Conservation (phyloP, 2,797 vertebrate genomes). For the Acrossocheilus fasciatus region DNA sequence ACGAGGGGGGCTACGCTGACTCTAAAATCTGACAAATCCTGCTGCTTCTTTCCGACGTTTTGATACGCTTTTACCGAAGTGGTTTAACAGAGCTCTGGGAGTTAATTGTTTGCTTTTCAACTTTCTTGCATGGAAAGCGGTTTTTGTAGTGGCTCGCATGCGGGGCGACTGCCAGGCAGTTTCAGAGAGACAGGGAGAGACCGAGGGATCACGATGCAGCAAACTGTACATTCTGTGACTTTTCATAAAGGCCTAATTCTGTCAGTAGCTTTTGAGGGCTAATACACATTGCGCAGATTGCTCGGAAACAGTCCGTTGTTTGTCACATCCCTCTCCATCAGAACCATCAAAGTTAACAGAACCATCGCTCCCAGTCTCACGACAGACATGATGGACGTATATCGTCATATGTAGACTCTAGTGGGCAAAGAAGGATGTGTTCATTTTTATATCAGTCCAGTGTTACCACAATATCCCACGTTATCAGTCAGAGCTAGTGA, state of each 20-base stretch:
- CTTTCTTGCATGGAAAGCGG: constrained; percentile 46
- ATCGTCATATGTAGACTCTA: constrained; percentile 19
- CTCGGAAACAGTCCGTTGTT: not conserved
- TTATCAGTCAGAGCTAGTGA: not conserved
- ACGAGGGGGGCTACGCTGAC: constrained; percentile 25
- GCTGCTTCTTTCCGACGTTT: constrained; percentile 34
- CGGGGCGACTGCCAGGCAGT: constrained; percentile 16
- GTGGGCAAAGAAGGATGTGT: not conserved
- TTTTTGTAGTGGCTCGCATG: constrained; percentile 32
- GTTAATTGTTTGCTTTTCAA: constrained; percentile 58
- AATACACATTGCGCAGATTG: constrained; percentile 15
- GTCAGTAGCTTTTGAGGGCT: constrained; percentile 33
- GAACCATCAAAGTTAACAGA: constrained; percentile 15
- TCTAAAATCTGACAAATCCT: constrained; percentile 51
- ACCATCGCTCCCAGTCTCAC: not conserved
- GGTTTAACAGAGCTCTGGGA: constrained; percentile 35
- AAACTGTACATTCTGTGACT: constrained; percentile 35
- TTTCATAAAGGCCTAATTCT: constrained; percentile 38
- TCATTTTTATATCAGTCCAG: not conserved
- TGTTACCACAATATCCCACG: not conserved
- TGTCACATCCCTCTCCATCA: not conserved
- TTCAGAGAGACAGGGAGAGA: constrained; percentile 30
- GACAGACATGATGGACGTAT: constrained; percentile 34
- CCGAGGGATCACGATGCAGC: constrained; percentile 22
- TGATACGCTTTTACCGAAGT: constrained; percentile 42